Conservation (phyloP, 2,113 vertebrate species). For the Eonycteris spelaea region DNA sequence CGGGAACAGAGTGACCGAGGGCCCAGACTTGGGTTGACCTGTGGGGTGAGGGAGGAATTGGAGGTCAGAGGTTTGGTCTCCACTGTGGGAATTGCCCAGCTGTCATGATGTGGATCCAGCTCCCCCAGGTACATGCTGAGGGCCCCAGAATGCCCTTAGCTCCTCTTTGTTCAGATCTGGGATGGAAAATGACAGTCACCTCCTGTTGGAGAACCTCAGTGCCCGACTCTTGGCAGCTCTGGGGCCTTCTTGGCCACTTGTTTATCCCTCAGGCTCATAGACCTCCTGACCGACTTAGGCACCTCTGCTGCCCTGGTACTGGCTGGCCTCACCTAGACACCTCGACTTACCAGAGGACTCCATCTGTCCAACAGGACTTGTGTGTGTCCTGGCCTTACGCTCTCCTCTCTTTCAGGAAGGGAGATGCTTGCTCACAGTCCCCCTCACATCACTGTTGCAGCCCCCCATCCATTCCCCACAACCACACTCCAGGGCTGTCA, state of each 20-base stretch:
- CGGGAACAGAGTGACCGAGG: background rate
- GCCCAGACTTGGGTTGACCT: constrained; percentile 12
- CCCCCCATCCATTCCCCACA: too few relatives aligned
- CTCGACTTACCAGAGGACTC: too few relatives aligned
- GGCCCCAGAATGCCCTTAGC: too few relatives aligned
- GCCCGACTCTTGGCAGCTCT: background rate
- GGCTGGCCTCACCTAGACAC: too few relatives aligned
- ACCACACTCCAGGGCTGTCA: too few relatives aligned
- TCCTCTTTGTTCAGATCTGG: background rate
- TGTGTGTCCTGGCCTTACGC: background rate
- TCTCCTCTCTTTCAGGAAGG: background rate
- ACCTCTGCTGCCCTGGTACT: background rate
- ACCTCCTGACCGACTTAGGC: fast-evolving
- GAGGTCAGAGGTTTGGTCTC: too few relatives aligned
- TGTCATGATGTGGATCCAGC: too few relatives aligned
- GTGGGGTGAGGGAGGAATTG: too few relatives aligned
- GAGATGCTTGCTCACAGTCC: fast-evolving
- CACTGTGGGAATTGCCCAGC: too few relatives aligned
- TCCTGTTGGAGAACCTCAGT: background rate
- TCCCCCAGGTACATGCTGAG: too few relatives aligned
- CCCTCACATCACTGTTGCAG: fast-evolving
- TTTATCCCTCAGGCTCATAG: background rate
- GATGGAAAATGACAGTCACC: background rate
- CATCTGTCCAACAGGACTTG: fast-evolving
- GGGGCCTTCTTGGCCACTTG: too few relatives aligned